Conservation (phyloP, 2,113 vertebrate genomes). For the Actenoides lindsayi region DNA sequence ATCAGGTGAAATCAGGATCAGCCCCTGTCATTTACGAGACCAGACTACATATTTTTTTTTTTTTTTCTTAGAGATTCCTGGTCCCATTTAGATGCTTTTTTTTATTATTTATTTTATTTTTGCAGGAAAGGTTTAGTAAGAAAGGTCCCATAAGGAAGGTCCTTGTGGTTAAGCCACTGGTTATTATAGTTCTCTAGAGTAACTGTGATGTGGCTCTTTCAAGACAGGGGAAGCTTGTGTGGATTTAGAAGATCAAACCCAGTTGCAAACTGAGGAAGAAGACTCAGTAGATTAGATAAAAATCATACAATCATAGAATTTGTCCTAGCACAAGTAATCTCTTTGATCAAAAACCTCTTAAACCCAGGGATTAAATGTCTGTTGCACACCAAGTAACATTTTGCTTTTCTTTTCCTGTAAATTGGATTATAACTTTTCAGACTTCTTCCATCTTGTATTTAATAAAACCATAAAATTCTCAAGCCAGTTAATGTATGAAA, state of each 20-base stretch:
- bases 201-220: background rate
- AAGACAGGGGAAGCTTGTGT: background rate
- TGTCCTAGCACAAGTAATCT: background rate
- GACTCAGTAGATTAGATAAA: background rate
- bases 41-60: background rate
- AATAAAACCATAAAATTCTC: background rate
- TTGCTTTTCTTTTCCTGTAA: background rate
- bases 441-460: background rate
- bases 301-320: background rate
- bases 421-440: background rate
- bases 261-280: background rate
- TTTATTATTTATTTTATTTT: background rate
- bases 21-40: background rate
- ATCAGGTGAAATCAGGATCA: background rate
- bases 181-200: background rate
- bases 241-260: background rate
- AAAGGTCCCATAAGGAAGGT: background rate
- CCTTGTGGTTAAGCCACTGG: background rate
- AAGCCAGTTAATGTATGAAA: background rate
- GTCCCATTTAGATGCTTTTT: background rate
- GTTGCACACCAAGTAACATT: background rate
- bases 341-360: background rate
- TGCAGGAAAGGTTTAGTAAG: background rate
- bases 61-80: background rate
- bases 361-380: background rate